Evolutionary conservation across 2,797 vertebrate genomes (phyloP), one percentile per base, ranked within the genome.

Genomic region (Myripristis murdjan): DNA sequence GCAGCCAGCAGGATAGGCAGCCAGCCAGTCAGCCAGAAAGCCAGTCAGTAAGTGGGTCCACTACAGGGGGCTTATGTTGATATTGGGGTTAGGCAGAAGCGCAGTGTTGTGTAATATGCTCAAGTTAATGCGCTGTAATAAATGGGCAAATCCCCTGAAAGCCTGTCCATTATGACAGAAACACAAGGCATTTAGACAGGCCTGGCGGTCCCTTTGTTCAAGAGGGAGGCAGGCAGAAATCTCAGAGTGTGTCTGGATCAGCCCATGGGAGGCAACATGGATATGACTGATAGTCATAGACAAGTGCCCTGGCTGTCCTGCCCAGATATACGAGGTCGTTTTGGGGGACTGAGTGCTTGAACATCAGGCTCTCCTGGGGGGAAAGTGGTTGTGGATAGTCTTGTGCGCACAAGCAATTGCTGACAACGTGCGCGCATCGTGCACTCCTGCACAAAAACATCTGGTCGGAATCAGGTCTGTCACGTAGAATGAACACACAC

Each of bases 81-180:
- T 86, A 78, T 72, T 80, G 78, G 68, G 81, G 85, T 82, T 85
- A 82, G 80, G 62, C 64, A 81, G 77, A 83, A 83, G 74, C 39
- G 12, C 69, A 3, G 58, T 70, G 86, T 85, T 84, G 82, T 86
- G 86, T 91, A 87, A 89, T 87, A 77, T 76, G 76, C 82, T 86
- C 78, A 82, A 84, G 86, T 86, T 89, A 91, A 91, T 91, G 82
- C 83, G 16, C 71, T 84, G 83, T 85, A 89, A 92, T 90, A 91
- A 81, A 91, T 75, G 84, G 75, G 46, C 66, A 90, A 91, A 92
- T 90, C 85, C 84, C 70, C 69, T 64, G 11, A 91, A 91, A 87
- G 78, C 88, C 72, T 65, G 73, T 85, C 85, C 85, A 78, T 87
- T 89, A 89, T 88, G 84, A 87, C 75, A 86, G 85, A 85, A 80